Evolutionary conservation across 2,113 vertebrate genomes (phyloP).

Genomic region (Silurus asotus): DNA sequence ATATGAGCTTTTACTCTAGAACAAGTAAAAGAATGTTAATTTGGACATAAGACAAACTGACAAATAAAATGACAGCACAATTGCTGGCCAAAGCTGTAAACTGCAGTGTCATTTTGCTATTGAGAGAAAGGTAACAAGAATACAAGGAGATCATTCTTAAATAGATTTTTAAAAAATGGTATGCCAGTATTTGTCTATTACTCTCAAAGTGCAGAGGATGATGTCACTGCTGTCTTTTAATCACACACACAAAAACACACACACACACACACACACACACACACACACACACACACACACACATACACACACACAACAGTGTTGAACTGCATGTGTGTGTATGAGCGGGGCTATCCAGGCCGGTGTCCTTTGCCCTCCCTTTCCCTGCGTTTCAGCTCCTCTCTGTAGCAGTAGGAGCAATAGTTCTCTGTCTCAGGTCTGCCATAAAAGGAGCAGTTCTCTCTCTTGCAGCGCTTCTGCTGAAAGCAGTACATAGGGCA

Average conservation of each 20-base stretch:
- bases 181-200: constrained; percentile 60
- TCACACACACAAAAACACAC: neutral
- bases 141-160: constrained; percentile 66
- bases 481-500: constrained; percentile 85
- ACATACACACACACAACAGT: neutral
- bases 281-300: constrained; percentile 28
- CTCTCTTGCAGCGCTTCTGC: constrained; percentile 92
- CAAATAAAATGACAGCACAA: constrained; percentile 59
- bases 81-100: constrained; percentile 80
- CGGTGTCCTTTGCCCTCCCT: constrained; percentile 78
- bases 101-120: constrained; percentile 63
- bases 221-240: constrained; percentile 39
- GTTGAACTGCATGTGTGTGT: constrained; percentile 24
- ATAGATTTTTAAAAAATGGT: constrained; percentile 64
- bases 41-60: constrained; percentile 60
- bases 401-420: constrained; percentile 97
- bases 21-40: constrained; percentile 76
- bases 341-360: constrained; percentile 70
- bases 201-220: constrained; percentile 65
- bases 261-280: constrained; percentile 29
- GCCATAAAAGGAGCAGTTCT: constrained; percentile 97
- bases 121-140: constrained; percentile 65
- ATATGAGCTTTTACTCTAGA: constrained; percentile 77
- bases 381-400: constrained; percentile 92
- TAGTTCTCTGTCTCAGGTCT: constrained; percentile 94